Base-by-base conservation (phyloP, 2,888 invertebrate genomes). In the Periphyllus acericola region DNA sequence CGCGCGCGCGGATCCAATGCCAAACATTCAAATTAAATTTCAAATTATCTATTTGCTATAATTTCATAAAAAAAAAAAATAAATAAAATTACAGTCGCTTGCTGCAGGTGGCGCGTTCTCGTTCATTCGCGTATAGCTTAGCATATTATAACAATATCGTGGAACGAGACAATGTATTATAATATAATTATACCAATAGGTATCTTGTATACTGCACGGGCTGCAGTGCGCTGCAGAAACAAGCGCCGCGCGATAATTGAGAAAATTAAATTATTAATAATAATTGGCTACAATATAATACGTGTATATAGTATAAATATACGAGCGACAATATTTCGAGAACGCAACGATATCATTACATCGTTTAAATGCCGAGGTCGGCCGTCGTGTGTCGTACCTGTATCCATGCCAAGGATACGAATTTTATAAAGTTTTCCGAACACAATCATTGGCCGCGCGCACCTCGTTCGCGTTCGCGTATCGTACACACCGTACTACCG, bases 341-440 rank as follows among this genome's bases (percentile, higher is more conserved):
- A 80, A 40, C 68, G 66, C 81, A 52, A 78, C 32, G 34, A 34
- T 78, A 66, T 40, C 32, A 52, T 40, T 36, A n/a, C n/a, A 29
- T 68, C 68, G 68, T 32, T 71, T 36, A 82, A 82, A 82, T 82
- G 82, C 17, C 83, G 83, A 83, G 83, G 83, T 74, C 83, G 36
- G 60, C n/a, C 32, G 83, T 9, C 11, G 83, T 9, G 46, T 25
- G 72, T 52, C 55, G 36, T 3, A 1, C 25, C 6, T 55, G 17
- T 74, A 83, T 83, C 74, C 83, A 36, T 83, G 83, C 83, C 83
- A 83, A 83, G 83, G 83, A 83, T 83, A 83, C 40, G 29, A 52
- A 25, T 32, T 72, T 68, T 66, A n/a, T 29, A 71, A 68, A 25
- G 72, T 83, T 83, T 83, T 55, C 72, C 72, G 72, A 55, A 55